A percentile compares a stretch with the other conserved stretches of the same genome.
Evolutionary conservation across 2,888 invertebrate species (phyloP).

Genomic region (Branchipolynoe longqiensis): DNA sequence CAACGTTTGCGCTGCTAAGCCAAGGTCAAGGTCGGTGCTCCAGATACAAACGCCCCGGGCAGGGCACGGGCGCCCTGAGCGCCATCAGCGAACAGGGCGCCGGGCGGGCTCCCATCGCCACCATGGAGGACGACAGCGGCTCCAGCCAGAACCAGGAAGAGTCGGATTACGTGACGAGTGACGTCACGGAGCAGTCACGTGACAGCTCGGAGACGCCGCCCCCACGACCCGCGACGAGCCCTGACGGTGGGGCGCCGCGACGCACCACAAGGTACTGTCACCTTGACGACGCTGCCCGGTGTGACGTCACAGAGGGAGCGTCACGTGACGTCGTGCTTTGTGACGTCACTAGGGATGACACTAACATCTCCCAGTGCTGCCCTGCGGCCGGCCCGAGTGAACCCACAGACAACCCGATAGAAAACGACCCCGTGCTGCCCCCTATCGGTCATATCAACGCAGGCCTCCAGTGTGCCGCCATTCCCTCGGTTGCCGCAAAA

Average conservation of each 20-base stretch:
- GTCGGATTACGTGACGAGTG: background rate
- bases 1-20: conserved; percentile 12
- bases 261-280: conserved; percentile 31
- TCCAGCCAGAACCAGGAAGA: background rate
- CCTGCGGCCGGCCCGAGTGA: background rate
- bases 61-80: background rate
- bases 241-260: too few relatives aligned
- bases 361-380: too few relatives aligned
- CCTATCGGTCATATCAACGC: background rate
- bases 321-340: conserved; percentile 14
- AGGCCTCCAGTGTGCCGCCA: too few relatives aligned
- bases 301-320: conserved; percentile 45
- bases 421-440: background rate
- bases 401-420: background rate
- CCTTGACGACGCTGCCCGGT: conserved; percentile 20
- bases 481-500: conserved; percentile 9
- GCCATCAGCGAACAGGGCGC: background rate
- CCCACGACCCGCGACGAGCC: too few relatives aligned
- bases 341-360: conserved; percentile 43
- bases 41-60: background rate
- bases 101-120: conserved; percentile 34
- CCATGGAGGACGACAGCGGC: background rate
- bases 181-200: background rate
- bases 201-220: too few relatives aligned
- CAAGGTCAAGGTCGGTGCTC: conserved; percentile 44